A percentile compares a stretch with the other conserved stretches of the same genome.
phyloP scores from a whole-genome alignment of 2,888 invertebrate genomes.

The Clitarchus hookeri region DNA sequence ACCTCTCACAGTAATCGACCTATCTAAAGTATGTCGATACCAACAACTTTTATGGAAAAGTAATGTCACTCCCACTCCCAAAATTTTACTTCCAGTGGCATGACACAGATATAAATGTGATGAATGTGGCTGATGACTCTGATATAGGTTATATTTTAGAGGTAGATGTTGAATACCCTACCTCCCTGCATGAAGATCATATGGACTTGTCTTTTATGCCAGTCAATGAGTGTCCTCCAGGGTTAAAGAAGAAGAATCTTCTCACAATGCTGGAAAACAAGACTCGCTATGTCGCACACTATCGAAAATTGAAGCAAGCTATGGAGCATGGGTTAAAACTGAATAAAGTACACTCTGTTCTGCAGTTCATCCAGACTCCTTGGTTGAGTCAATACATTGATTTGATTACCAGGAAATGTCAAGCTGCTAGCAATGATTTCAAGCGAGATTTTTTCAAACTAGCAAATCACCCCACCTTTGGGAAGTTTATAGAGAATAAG shows the following conservation, averaged over 20 bases:
- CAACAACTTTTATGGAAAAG: background rate
- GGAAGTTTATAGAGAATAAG: background rate
- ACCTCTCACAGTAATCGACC: background rate
- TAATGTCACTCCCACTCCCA: too few relatives aligned
- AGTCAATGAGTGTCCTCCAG: too few relatives aligned
- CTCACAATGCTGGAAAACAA: background rate
- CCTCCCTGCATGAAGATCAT: too few relatives aligned
- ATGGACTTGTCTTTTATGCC: too few relatives aligned
- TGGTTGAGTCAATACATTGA: conserved; percentile 27
- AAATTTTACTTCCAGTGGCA: too few relatives aligned
- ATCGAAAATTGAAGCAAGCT: conserved; percentile 7
- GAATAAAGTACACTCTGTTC: conserved; percentile 21
- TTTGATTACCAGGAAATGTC: background rate
- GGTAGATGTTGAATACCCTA: too few relatives aligned
- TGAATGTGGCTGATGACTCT: background rate
- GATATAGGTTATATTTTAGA: background rate
- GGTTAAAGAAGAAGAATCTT: background rate
- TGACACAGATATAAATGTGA: background rate
- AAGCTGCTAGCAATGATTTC: conserved; percentile 25
- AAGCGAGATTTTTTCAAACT: conserved; percentile 2
- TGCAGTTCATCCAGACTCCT: conserved; percentile 20
- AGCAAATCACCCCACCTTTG: too few relatives aligned
- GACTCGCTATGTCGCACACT: background rate
- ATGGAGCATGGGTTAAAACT: conserved; percentile 19
- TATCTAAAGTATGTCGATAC: background rate